Evolutionary conservation across 64 coral and sea anemone genomes (phyloP).

Genomic region (Platygyra sinensis): DNA sequence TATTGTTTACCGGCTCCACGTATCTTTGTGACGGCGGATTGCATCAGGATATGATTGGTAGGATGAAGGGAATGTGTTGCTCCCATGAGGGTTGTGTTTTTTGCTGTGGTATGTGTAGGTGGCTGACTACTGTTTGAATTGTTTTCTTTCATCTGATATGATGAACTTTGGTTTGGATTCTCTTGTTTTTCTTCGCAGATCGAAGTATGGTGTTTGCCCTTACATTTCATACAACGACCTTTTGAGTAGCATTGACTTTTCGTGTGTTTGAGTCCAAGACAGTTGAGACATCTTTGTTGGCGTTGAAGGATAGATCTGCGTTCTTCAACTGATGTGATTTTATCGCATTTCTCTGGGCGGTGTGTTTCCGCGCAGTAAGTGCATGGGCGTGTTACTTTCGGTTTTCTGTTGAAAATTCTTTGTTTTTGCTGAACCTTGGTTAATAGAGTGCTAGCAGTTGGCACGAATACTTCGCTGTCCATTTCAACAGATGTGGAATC

Average conservation of each 20-base stretch:
- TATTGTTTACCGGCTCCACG: too few species aligned
- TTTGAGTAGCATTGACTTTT: slow-evolving; percentile 45
- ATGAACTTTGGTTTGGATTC: slow-evolving; percentile 24
- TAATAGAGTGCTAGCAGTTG: too few species aligned
- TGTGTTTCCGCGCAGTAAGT: slow-evolving; percentile 45
- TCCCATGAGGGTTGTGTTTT: slow-evolving; percentile 25
- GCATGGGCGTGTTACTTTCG: slow-evolving; percentile 9
- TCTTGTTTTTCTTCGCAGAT: slow-evolving; percentile 39
- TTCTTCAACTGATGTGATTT: slow-evolving; percentile 41
- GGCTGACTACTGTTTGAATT: background rate
- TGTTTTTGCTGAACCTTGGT: too few species aligned
- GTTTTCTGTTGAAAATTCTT: background rate
- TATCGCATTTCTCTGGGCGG: slow-evolving; percentile 33
- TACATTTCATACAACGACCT: slow-evolving; percentile 54
- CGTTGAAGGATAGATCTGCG: slow-evolving; percentile 2
- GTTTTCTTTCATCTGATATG: background rate
- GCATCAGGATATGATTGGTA: background rate
- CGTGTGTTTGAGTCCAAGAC: slow-evolving; percentile 36
- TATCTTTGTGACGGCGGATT: too few species aligned
- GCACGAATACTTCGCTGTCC: too few species aligned
- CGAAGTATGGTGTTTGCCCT: slow-evolving; percentile 61
- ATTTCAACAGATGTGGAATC: too few species aligned
- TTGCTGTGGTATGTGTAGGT: background rate
- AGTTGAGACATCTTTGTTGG: slow-evolving; percentile 35
- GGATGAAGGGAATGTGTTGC: slow-evolving; percentile 16